Base-by-base conservation (phyloP, 2,797 vertebrate species). In the Telmatherina bonti region DNA sequence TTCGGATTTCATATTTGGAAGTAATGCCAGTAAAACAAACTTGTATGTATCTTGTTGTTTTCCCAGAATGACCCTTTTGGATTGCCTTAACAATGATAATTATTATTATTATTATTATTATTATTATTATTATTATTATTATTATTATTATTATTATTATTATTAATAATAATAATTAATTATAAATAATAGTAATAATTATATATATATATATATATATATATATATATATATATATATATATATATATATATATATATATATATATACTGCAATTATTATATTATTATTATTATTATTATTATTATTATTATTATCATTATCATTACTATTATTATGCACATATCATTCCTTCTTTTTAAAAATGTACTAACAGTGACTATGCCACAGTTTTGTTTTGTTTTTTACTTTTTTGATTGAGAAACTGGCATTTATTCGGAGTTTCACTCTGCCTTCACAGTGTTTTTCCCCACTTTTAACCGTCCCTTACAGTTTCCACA, bases 401-500 rank as follows among this genome's bases (percentile, higher is more conserved):
- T n/a, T n/a, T n/a, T 5, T 33, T 5, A 15, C 22, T 11, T 18
- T 22, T 26, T 38, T 59, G 4, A 43, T 33, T 62, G 49, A 79
- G 62, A 82, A 78, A 70, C 33, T 76, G 60, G 78, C 63, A 75
- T 84, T 84, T 84, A 49, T 69, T 52, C 38, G 64, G 57, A 74
- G 79, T 89, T 85, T 86, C 83, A 81, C 33, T 49, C 1, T 26
- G 61, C 57, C 56, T 45, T 85, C 66, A 75, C 45, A 58, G 52
- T 52, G 63, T 84, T 78, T 86, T 73, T 61, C 79, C 82, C 79
- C 83, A 63, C 76, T 81, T 85, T 83, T 29, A 81, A 81, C 82
- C 58, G 79, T 85, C 78, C 76, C 47, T 52, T 77, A 45, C 41
- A 74, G 76, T 92, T 91, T 91, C 88, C 89, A 87, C 73, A 72